A percentile compares a stretch with the other conserved stretches of the same genome.
Evolutionary conservation across 1,140 invertebrate genomes (phyloP).

Genomic region (Drosophila truncata): DNA sequence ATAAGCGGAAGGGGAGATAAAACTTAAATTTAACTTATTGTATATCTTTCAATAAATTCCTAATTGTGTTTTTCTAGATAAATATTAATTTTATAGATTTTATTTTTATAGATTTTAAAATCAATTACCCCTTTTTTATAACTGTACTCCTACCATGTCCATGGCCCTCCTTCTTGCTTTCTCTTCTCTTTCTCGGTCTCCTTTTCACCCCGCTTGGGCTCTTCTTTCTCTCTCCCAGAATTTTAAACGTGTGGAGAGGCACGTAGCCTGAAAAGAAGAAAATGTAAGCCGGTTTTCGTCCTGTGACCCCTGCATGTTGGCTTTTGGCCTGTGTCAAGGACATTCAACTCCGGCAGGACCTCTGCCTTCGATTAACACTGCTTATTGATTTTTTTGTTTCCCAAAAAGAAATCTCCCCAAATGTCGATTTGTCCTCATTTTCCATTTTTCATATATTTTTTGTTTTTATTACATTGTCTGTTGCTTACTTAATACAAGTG

Average conservation of each 20-base stretch:
- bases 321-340: slow-evolving; percentile 63
- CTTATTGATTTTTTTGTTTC: slow-evolving; percentile 56
- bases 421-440: not conserved
- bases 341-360: slow-evolving; percentile 52
- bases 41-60: too few species aligned
- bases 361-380: slow-evolving; percentile 29
- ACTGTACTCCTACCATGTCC: not conserved
- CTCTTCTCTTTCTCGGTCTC: slow-evolving; percentile 6
- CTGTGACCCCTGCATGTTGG: slow-evolving; percentile 37
- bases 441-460: not conserved
- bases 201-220: slow-evolving; percentile 1
- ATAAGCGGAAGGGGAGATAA: not conserved
- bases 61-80: too few species aligned
- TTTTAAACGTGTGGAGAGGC: slow-evolving; percentile 44
- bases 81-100: too few species aligned
- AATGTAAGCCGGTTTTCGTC: slow-evolving; percentile 23
- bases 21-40: not conserved
- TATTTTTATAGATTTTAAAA: too few species aligned
- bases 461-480: slow-evolving; percentile 4
- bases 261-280: slow-evolving; percentile 48
- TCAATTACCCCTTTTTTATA: too few species aligned
- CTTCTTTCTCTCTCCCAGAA: not conserved
- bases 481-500: not conserved
- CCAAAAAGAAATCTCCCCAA: slow-evolving; percentile 2
- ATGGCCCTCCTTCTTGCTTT: slow-evolving; percentile 3